Conservation (phyloP, 2,797 vertebrate genomes). For the Smutsia temminckii region DNA sequence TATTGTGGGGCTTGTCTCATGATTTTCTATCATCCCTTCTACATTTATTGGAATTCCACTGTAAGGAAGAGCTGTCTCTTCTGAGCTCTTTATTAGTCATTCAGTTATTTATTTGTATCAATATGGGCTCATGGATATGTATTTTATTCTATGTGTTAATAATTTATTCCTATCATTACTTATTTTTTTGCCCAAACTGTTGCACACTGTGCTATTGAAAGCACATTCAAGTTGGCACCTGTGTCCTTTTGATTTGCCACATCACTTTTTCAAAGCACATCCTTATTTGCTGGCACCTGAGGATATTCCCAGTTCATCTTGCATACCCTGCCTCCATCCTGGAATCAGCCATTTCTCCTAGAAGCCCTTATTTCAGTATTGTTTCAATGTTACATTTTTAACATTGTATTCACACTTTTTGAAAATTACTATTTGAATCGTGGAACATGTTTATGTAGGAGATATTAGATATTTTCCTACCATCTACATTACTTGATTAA, state of each 20-base stretch:
- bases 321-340: neutral
- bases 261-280: neutral
- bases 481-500: neutral
- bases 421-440: constrained; percentile 18
- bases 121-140: neutral
- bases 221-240: neutral
- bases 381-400: constrained; percentile 2
- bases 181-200: neutral
- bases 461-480: neutral
- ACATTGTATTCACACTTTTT: constrained; percentile 10
- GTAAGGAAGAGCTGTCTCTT: neutral
- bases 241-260: neutral
- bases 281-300: neutral
- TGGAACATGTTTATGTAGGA: neutral
- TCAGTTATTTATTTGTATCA: neutral
- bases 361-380: neutral
- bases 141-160: neutral
- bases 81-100: neutral
- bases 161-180: neutral
- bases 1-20: neutral
- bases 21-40: neutral
- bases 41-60: neutral
- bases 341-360: neutral
- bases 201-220: neutral
- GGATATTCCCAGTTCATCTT: neutral